These are phyloP conservation scores for Loxodonta africana DNA, from an alignment of 2,113 vertebrate species.

Conservation along the genomic window DNA sequence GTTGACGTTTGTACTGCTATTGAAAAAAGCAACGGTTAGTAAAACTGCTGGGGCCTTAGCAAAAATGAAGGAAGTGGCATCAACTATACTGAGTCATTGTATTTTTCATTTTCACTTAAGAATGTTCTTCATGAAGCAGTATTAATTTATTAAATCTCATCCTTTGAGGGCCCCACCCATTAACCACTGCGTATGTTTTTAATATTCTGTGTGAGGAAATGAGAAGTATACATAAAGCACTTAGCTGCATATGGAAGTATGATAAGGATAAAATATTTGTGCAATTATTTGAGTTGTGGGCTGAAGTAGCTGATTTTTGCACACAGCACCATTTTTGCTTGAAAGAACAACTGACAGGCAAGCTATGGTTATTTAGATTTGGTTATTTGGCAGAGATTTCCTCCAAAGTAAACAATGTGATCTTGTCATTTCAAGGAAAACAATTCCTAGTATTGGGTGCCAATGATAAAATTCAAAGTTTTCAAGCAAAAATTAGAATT, in stretches of 20 bases:
- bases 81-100: neutral
- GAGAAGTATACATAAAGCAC: neutral
- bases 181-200: no score
- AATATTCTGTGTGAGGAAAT: neutral
- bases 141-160: neutral
- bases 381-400: neutral
- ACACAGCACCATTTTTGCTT: neutral
- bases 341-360: neutral
- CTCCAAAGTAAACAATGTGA: slow-evolving; percentile 31
- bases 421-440: slow-evolving; percentile 41
- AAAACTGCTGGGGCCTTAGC: neutral
- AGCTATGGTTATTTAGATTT: neutral
- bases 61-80: neutral
- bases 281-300: neutral
- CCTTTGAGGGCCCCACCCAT: neutral
- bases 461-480: slow-evolving; percentile 33
- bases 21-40: neutral
- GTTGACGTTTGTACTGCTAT: neutral
- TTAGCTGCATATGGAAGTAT: neutral
- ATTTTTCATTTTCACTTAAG: neutral
- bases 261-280: neutral
- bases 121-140: neutral
- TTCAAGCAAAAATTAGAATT: neutral
- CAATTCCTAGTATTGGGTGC: neutral
- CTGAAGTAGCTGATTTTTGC: neutral